Conservation (phyloP, 2,113 vertebrate species). For the Gambusia affinis region DNA sequence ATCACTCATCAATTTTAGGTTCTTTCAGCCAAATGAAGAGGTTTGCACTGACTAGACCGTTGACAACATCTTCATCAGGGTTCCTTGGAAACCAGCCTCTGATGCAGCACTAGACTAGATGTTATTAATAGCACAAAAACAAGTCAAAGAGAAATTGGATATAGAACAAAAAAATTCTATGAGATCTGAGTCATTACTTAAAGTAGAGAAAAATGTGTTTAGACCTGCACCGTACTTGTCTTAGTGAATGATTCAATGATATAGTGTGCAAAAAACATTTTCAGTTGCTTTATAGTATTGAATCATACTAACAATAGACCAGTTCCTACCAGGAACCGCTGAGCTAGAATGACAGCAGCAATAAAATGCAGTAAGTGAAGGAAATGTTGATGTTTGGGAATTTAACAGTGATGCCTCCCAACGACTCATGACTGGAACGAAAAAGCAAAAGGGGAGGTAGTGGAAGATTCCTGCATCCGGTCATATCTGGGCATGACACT, state of each 20-base stretch:
- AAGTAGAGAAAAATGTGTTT: constrained; percentile 18
- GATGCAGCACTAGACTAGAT: constrained; percentile 16
- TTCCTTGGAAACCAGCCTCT: too few relatives aligned
- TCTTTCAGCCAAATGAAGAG: too few relatives aligned
- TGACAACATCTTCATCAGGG: too few relatives aligned
- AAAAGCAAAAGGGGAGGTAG: not conserved
- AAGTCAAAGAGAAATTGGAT: constrained; percentile 5
- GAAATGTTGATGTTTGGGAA: not conserved
- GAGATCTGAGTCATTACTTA: constrained; percentile 39
- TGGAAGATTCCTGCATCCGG: not conserved
- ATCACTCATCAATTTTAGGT: too few relatives aligned
- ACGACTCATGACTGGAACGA: not conserved
- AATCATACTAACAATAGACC: not conserved
- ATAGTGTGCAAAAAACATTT: not conserved
- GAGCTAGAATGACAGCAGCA: not conserved
- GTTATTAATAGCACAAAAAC: not conserved
- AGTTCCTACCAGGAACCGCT: not conserved
- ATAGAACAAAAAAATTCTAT: not conserved
- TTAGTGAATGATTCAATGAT: not conserved
- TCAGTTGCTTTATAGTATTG: not conserved
- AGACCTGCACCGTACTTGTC: constrained; percentile 11
- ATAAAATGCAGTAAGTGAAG: not conserved
- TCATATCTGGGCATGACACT: constrained; percentile 54
- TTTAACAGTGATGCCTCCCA: not conserved
- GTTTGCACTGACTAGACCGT: too few relatives aligned